phyloP scores from a whole-genome alignment of 1,140 invertebrate species.

The Conus ventricosus region DNA sequence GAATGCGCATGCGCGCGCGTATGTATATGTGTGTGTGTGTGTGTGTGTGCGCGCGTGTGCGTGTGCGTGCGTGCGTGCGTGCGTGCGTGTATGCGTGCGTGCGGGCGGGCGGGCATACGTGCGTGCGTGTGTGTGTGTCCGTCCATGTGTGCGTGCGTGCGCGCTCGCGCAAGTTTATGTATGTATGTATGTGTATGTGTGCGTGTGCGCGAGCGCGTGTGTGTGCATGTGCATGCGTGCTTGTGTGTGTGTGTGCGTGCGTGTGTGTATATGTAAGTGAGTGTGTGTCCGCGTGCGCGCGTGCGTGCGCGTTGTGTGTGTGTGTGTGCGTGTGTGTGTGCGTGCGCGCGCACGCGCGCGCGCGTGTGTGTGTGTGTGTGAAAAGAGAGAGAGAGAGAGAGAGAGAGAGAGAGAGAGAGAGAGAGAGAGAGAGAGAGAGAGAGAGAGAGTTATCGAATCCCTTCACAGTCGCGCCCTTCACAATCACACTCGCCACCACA shows the following conservation, averaged over 20 bases:
- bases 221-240: background rate
- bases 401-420: background rate
- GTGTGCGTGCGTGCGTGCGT: background rate
- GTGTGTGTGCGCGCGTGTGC: background rate
- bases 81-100: background rate
- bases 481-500: no score
- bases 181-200: no score
- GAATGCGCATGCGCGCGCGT: background rate
- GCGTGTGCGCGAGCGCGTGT: no score
- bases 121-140: background rate
- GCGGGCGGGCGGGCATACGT: background rate
- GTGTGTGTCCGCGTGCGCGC: background rate
- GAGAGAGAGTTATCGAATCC: background rate
- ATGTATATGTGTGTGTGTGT: background rate
- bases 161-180: no score
- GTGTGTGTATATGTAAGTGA: no score
- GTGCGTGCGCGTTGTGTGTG: constrained; percentile 16
- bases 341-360: background rate
- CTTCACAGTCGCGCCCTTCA: no score
- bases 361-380: constrained; percentile 11
- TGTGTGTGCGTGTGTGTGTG: no score
- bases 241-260: constrained; percentile 15
- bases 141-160: background rate
- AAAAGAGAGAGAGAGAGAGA: background rate
- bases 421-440: constrained; percentile 13